phyloP scores from a whole-genome alignment of 1,140 invertebrate species.

The Formica selysi region DNA sequence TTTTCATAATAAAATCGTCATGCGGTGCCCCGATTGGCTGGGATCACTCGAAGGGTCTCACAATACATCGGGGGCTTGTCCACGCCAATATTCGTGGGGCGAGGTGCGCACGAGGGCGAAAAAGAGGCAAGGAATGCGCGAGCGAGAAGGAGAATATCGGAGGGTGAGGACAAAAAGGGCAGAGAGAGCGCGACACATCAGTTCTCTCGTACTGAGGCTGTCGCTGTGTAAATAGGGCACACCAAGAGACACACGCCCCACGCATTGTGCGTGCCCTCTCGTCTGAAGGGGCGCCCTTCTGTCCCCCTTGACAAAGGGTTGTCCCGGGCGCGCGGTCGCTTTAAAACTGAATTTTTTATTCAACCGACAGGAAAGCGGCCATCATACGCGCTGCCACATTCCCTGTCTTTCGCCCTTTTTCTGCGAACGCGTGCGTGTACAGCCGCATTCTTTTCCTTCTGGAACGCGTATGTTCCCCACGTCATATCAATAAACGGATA shows the following conservation, averaged over 20 bases:
- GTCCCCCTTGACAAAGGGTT: conserved; percentile 77
- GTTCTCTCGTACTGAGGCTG: conserved; percentile 67
- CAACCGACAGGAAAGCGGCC: conserved; percentile 79
- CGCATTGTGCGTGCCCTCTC: conserved; percentile 74
- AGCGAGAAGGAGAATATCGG: conserved; percentile 54
- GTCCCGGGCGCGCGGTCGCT: conserved; percentile 72
- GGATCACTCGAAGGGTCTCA: conserved; percentile 73
- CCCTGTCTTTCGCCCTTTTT: conserved; percentile 62
- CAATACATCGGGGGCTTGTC: conserved; percentile 69
- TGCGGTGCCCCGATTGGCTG: conserved; percentile 73
- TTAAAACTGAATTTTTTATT: conserved; percentile 79
- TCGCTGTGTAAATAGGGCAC: conserved; percentile 79
- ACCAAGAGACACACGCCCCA: conserved; percentile 78
- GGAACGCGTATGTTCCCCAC: neutral
- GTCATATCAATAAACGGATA: neutral
- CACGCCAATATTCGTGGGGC: conserved; percentile 84
- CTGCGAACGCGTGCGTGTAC: conserved; percentile 40
- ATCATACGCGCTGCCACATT: conserved; percentile 70
- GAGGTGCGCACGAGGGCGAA: conserved; percentile 65
- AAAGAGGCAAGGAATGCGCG: conserved; percentile 21
- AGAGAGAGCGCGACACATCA: conserved; percentile 63
- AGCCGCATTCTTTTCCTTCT: conserved; percentile 29
- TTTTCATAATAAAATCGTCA: conserved; percentile 78
- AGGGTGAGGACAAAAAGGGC: conserved; percentile 54
- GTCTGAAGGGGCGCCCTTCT: conserved; percentile 76